Evolutionary conservation across 2,888 invertebrate genomes (phyloP), one percentile per base, ranked within the genome.

Genomic region (Shargacucullia verbasci): DNA sequence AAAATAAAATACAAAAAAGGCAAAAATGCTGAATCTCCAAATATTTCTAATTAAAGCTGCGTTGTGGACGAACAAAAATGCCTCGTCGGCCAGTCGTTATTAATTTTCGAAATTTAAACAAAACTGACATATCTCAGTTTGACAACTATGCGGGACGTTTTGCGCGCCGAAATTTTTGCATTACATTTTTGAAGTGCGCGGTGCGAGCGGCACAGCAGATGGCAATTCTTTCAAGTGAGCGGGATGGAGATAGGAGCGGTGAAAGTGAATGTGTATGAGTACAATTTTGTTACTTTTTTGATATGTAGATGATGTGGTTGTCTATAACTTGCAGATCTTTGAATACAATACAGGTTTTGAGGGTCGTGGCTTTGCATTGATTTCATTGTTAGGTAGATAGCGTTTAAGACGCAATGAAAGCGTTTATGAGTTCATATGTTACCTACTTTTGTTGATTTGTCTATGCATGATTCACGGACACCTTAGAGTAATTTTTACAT

Each of bases 41-140:
- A 91, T 90, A 92, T 92, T 92, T 92, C 89, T 91, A 92, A 94
- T 93, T 92, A 92, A 85, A 84, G 75, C 78, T 66, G 67, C 77
- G 49, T 66, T 68, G 58, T 82, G 84, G 76, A 82, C 81, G 67
- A 64, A 80, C 85, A 88, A 88, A 87, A 87, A 90, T 86, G 79
- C 81, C 79, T 62, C 71, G 78, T 54, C 79, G 79, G 68, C 68
- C 78, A 73, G 66, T 79, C 84, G 84, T 89, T 92, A 92, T 92
- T 93, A 93, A 92, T 91, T 91, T 92, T 89, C 82, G 83, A 91
- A 92, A 91, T 92, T 92, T 87, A 81, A 90, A 91, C 92, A 90
- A 92, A 92, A 90, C 88, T 89, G 87, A 86, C 89, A 86, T 90
- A 87, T 89, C 86, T 88, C 83, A 80, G 87, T 89, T 89, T 84